Percentiles rank a stretch among this genome's conserved stretches.
Conservation (phyloP, 2,888 invertebrate species). For the Hyles lineata region DNA sequence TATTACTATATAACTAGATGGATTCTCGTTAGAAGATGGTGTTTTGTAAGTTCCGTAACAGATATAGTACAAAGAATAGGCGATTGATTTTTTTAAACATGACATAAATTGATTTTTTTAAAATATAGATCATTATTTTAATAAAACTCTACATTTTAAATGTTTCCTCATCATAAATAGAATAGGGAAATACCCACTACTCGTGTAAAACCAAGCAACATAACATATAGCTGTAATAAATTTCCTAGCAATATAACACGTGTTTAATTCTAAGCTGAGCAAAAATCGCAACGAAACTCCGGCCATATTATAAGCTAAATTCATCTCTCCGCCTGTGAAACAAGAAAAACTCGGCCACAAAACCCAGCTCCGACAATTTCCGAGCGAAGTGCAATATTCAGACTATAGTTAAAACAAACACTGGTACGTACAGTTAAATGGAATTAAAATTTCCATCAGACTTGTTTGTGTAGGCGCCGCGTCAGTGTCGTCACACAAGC, state of each 20-base stretch:
- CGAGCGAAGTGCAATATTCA: slow-evolving; percentile 50
- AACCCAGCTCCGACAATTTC: slow-evolving; percentile 38
- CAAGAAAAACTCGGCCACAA: slow-evolving; percentile 4
- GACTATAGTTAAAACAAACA: slow-evolving; percentile 57
- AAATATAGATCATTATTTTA: too few species aligned
- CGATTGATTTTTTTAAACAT: too few species aligned
- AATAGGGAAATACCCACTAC: background rate
- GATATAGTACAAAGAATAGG: too few species aligned
- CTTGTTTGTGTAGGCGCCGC: slow-evolving; percentile 52
- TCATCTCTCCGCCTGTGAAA: background rate
- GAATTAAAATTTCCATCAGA: slow-evolving; percentile 65
- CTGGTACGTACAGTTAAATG: slow-evolving; percentile 42
- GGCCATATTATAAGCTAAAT: slow-evolving; percentile 7
- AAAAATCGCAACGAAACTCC: background rate
- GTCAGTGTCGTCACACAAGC: slow-evolving; percentile 29
- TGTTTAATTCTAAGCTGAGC: background rate
- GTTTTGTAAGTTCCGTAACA: too few species aligned
- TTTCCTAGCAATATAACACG: background rate
- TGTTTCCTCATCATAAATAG: too few species aligned
- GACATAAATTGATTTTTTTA: too few species aligned
- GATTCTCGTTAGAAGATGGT: too few species aligned
- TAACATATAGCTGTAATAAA: background rate
- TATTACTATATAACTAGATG: too few species aligned
- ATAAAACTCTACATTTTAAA: too few species aligned
- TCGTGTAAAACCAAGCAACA: background rate